Percentiles rank a stretch among this genome's conserved stretches.
These are phyloP conservation scores for Festucalex cinctus DNA, from an alignment of 2,113 vertebrate species.

Conservation along the genomic window DNA sequence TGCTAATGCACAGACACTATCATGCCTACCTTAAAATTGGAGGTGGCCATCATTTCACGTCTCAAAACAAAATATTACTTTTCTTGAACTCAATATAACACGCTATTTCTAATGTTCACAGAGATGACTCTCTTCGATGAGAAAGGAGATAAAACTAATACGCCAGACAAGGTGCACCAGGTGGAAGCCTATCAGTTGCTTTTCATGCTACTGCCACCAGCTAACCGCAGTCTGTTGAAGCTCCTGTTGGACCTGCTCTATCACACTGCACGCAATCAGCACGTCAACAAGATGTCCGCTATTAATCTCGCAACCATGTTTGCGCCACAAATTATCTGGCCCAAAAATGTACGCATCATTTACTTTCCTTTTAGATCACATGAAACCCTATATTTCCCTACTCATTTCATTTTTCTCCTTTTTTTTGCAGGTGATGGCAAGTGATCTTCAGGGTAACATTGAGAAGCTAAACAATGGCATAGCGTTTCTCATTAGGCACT, in stretches of 20 bases:
- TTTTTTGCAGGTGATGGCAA: slow-evolving; percentile 79
- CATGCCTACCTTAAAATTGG: slow-evolving; percentile 86
- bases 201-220: slow-evolving; percentile 87
- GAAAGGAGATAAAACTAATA: slow-evolving; percentile 83
- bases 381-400: not conserved
- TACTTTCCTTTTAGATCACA: not conserved
- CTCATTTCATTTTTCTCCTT: not conserved
- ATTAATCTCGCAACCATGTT: slow-evolving; percentile 97
- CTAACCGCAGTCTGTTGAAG: slow-evolving; percentile 89
- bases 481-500: slow-evolving; percentile 95
- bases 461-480: slow-evolving; percentile 86
- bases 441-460: slow-evolving; percentile 89
- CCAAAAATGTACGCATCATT: slow-evolving; percentile 83
- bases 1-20: slow-evolving; percentile 93
- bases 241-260: slow-evolving; percentile 91
- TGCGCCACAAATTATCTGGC: slow-evolving; percentile 94
- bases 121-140: slow-evolving; percentile 87
- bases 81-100: not conserved
- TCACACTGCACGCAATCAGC: slow-evolving; percentile 92
- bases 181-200: slow-evolving; percentile 93
- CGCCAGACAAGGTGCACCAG: slow-evolving; percentile 88
- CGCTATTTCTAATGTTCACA: slow-evolving; percentile 50
- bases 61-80: not conserved
- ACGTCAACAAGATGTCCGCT: slow-evolving; percentile 96
- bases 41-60: slow-evolving; percentile 36